These are phyloP conservation scores for Nyctibius bracteatus DNA, from an alignment of 2,113 vertebrate genomes.

Conservation along the genomic window DNA sequence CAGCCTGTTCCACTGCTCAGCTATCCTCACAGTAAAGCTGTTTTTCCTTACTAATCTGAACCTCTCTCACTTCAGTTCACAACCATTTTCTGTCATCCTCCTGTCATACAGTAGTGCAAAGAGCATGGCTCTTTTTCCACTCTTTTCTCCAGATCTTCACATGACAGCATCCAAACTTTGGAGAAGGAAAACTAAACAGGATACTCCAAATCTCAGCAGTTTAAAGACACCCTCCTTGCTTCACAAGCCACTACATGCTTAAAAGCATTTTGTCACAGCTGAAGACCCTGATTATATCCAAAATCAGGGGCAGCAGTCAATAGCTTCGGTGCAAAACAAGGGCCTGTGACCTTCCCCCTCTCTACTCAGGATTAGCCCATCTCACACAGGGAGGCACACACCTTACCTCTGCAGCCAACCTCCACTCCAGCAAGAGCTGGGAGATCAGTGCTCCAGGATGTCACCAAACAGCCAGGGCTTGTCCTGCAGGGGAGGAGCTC, in stretches of 20 bases:
- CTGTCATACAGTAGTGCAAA: neutral
- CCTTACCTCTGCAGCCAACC: neutral
- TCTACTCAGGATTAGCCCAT: neutral
- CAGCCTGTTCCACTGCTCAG: neutral
- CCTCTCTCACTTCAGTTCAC: neutral
- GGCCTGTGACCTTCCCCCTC: no score
- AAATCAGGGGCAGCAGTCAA: neutral
- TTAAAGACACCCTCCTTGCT: neutral
- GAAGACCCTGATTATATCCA: neutral
- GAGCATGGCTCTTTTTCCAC: neutral
- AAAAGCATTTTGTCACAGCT: neutral
- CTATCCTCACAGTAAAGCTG: fast-evolving
- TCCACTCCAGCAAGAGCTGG: neutral
- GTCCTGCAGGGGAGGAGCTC: neutral
- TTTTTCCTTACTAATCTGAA: neutral
- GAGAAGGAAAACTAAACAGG: neutral
- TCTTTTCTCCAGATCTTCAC: neutral
- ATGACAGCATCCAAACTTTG: neutral
- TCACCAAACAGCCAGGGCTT: neutral
- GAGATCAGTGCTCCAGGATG: neutral
- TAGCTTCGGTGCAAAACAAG: neutral
- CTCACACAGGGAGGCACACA: neutral
- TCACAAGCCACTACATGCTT: neutral
- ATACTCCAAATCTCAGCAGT: neutral
- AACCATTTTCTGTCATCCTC: neutral